Percentiles rank a stretch among this genome's conserved stretches.
These are phyloP conservation scores for Dromius quadrimaculatus DNA, from an alignment of 2,888 invertebrate genomes.

Conservation along the genomic window DNA sequence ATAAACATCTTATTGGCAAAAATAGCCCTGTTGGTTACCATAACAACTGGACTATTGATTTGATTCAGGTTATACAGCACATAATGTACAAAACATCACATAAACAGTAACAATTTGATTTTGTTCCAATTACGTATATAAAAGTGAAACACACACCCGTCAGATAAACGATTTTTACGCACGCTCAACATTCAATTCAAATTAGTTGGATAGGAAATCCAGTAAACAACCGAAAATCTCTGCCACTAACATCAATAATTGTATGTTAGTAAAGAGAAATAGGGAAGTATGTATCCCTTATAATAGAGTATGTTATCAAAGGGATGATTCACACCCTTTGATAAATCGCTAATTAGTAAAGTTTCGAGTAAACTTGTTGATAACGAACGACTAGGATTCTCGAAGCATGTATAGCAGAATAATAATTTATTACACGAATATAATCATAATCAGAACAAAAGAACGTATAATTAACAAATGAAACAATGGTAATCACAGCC, in stretches of 20 bases:
- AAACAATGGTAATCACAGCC: constrained; percentile 51
- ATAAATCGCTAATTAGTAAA: constrained; percentile 42
- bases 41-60: constrained; percentile 21
- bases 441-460: constrained; percentile 41
- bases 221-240: not conserved
- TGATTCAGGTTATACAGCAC: constrained; percentile 35
- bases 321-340: constrained; percentile 33
- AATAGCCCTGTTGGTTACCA: constrained; percentile 14
- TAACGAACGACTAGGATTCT: constrained; percentile 38
- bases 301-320: constrained; percentile 20
- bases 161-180: constrained; percentile 27
- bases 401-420: constrained; percentile 50
- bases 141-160: constrained; percentile 38
- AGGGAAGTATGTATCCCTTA: constrained; percentile 11
- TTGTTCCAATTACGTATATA: constrained; percentile 46
- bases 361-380: constrained; percentile 35
- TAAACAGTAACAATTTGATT: constrained; percentile 41
- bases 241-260: no score
- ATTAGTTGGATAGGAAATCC: not conserved
- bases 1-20: constrained; percentile 9
- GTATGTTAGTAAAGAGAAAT: constrained; percentile 17
- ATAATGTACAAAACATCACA: constrained; percentile 45
- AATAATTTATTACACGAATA: constrained; percentile 49
- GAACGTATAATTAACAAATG: constrained; percentile 28
- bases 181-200: constrained; percentile 12